Evolutionary conservation across 2,888 invertebrate genomes (phyloP), one percentile per base, ranked within the genome.

Genomic region (Syrista parreyssii): DNA sequence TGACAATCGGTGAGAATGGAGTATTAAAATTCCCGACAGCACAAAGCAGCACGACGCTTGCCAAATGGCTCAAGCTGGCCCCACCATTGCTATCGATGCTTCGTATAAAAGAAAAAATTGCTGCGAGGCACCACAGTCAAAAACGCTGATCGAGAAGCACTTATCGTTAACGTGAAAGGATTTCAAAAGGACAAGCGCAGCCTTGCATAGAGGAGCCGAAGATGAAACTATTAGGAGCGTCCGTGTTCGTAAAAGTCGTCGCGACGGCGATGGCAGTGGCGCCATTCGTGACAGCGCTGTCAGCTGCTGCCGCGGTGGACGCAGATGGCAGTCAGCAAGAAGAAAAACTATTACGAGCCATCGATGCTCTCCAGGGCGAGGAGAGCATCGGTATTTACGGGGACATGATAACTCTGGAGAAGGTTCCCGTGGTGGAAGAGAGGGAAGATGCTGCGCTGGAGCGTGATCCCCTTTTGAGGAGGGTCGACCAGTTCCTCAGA

Each of bases 61-160:
- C 91, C 91, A 91, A 91, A 91, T 91, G 87, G 91, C 88, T 89
- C 89, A 89, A 77, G 74, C 78, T 72, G 78, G 79, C 89, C 91
- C 91, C 91, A 89, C 91, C 88, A 88, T 78, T 30, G 73, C 79
- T 80, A 76, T 83, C 81, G 80, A 84, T 86, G 76, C 78, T 72
- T 75, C 76, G 80, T 90, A 90, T 89, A 91, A 90, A 89, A 90
- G 89, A 89, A 90, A 87, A 89, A 87, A 86, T 85, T 83, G 81
- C 81, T 83, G 77, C 78, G 80, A 85, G 84, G 82, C 84, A 82
- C 82, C 86, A 86, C 89, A 90, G 88, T 90, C 88, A 82, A 88
- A 90, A 89, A 86, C 84, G 80, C 79, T 32, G 69, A 40, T 40
- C 69, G 69, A 12, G 76, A n/a, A 15, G 73, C 32, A 36, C 32